phyloP scores from a whole-genome alignment of 1,140 invertebrate species.

The Polypedilum vanderplanki region DNA sequence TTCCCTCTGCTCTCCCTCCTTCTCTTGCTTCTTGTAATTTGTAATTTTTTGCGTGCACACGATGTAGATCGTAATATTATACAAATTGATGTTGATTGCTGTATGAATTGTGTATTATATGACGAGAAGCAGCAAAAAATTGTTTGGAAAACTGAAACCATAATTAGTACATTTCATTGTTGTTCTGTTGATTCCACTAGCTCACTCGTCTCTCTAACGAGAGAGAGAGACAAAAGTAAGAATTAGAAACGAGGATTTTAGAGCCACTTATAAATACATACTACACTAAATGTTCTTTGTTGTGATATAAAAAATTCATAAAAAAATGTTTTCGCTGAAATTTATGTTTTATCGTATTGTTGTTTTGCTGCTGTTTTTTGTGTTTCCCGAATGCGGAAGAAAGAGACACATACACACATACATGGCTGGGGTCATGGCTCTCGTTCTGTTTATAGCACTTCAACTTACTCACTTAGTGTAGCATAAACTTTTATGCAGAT shows the following conservation, averaged over 20 bases:
- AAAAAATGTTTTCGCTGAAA: conserved; percentile 5
- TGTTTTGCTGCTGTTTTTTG: conserved; percentile 4
- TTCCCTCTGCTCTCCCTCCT: background rate
- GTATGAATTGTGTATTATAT: background rate
- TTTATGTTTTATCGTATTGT: conserved; percentile 23
- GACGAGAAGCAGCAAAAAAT: background rate
- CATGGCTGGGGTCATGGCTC: background rate
- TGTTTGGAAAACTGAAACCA: background rate
- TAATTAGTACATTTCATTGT: background rate
- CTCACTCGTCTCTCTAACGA: background rate
- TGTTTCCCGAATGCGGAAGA: background rate
- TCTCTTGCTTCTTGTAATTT: background rate
- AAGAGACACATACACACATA: background rate
- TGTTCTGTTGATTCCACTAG: background rate
- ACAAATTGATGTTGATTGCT: background rate
- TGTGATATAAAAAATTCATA: background rate
- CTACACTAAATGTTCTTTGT: background rate
- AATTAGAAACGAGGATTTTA: background rate
- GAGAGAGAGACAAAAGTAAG: background rate
- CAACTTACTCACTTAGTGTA: background rate
- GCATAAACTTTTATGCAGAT: conserved; percentile 1
- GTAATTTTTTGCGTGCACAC: conserved; percentile 15
- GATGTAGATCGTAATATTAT: background rate
- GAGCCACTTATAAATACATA: conserved; percentile 24
- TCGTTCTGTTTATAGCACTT: background rate